phyloP scores from a whole-genome alignment of 2,888 invertebrate genomes.

The Polia nebulosa region DNA sequence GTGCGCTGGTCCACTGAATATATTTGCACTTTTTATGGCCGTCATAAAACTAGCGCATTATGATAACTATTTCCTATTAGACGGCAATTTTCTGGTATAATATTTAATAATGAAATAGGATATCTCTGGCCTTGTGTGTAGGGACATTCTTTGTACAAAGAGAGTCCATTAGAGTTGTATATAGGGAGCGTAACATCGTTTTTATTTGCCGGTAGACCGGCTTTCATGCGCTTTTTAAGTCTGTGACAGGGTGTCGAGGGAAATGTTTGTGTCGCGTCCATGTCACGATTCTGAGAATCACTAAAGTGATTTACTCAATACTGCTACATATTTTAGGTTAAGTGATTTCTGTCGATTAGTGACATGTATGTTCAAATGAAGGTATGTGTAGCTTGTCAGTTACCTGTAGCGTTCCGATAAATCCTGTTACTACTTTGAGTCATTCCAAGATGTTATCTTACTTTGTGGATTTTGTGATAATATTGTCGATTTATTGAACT shows the following conservation, averaged over 20 bases:
- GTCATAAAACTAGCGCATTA: slow-evolving; percentile 24
- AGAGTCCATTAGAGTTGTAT: slow-evolving; percentile 28
- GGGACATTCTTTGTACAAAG: slow-evolving; percentile 30
- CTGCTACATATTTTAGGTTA: slow-evolving; percentile 40
- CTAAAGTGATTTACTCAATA: slow-evolving; percentile 37
- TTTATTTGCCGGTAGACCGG: slow-evolving; percentile 50
- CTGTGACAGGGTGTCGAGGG: slow-evolving; percentile 44
- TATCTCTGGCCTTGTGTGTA: slow-evolving; percentile 25
- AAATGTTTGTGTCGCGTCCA: slow-evolving; percentile 34
- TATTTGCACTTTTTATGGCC: slow-evolving; percentile 41
- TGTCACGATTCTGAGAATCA: slow-evolving; percentile 41
- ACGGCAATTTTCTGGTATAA: slow-evolving; percentile 25
- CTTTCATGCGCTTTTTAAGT: slow-evolving; percentile 50
- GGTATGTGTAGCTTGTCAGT: slow-evolving; percentile 8
- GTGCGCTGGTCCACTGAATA: slow-evolving; percentile 6
- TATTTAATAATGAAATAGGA: slow-evolving; percentile 34
- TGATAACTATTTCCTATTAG: slow-evolving; percentile 44
- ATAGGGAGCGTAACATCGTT: slow-evolving; percentile 18
- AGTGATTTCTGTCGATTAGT: slow-evolving; percentile 41
- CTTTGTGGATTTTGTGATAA: slow-evolving; percentile 24
- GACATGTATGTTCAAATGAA: slow-evolving; percentile 10
- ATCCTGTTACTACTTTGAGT: slow-evolving; percentile 28
- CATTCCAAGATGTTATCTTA: slow-evolving; percentile 40
- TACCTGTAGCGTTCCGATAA: slow-evolving; percentile 46
- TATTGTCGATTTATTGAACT: slow-evolving; percentile 10